These are phyloP conservation scores for Oreochromis aureus DNA, from an alignment of 2,113 vertebrate genomes.

Conservation along the genomic window DNA sequence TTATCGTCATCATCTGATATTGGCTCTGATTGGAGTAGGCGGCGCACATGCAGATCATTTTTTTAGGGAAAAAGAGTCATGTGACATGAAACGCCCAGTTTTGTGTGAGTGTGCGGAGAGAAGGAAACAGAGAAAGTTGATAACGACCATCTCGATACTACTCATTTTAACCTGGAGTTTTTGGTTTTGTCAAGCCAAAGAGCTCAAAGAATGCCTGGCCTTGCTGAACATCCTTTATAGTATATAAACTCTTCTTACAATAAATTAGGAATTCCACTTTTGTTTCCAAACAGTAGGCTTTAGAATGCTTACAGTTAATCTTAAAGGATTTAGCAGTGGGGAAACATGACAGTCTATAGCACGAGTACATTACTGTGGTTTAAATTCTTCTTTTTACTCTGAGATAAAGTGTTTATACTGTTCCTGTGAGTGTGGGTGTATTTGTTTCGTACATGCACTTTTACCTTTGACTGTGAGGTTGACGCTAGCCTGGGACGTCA, in stretches of 20 bases:
- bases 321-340: neutral
- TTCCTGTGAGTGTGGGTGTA: neutral
- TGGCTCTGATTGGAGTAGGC: neutral
- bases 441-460: neutral
- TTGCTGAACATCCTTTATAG: neutral
- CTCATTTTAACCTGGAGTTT: neutral
- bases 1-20: neutral
- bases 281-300: neutral
- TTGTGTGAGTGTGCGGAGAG: neutral
- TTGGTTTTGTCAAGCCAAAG: neutral
- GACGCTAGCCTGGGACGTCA: slow-evolving; percentile 56
- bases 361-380: neutral
- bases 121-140: neutral
- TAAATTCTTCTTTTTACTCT: neutral
- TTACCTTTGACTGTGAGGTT: slow-evolving; percentile 78
- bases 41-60: neutral
- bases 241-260: neutral
- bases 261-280: neutral
- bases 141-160: neutral
- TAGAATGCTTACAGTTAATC: neutral
- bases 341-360: neutral
- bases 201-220: neutral
- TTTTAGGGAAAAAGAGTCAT: neutral
- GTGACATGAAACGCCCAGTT: neutral
- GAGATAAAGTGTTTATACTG: neutral